A percentile compares a stretch with the other conserved stretches of the same genome.
Conservation (phyloP, 35 echinoderm and acorn worm genomes). For the Holothuria glaberrima region DNA sequence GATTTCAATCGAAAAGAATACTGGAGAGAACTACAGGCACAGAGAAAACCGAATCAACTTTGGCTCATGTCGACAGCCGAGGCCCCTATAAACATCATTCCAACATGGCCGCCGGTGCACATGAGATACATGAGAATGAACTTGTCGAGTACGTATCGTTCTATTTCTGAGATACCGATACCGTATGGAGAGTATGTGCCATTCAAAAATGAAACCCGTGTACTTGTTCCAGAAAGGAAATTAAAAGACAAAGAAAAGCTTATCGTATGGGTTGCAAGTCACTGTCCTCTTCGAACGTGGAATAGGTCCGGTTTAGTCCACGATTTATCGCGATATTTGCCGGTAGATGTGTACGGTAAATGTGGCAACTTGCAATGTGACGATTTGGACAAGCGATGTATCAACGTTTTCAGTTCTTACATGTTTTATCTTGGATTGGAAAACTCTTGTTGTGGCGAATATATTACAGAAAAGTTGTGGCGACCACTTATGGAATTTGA, state of each 20-base stretch:
- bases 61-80: conserved; percentile 20
- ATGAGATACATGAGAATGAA: not conserved
- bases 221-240: no score
- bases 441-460: no score
- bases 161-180: not conserved
- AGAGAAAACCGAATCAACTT: no score
- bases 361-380: conserved; percentile 44
- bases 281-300: conserved; percentile 69
- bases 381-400: not conserved
- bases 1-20: no score
- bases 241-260: no score
- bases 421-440: no score
- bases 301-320: conserved; percentile 48
- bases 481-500: no score
- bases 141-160: not conserved
- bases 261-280: no score
- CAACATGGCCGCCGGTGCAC: not conserved
- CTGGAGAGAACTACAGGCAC: not conserved
- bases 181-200: no score
- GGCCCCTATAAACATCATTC: conserved; percentile 1
- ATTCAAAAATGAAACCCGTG: conserved; percentile 24
- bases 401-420: no score
- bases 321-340: conserved; percentile 27
- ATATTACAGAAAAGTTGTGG: no score
- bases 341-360: conserved; percentile 69